Percentiles rank a stretch among this genome's conserved stretches.
phyloP scores from a whole-genome alignment of 2,113 vertebrate species.

The Emydura subglobosa region DNA sequence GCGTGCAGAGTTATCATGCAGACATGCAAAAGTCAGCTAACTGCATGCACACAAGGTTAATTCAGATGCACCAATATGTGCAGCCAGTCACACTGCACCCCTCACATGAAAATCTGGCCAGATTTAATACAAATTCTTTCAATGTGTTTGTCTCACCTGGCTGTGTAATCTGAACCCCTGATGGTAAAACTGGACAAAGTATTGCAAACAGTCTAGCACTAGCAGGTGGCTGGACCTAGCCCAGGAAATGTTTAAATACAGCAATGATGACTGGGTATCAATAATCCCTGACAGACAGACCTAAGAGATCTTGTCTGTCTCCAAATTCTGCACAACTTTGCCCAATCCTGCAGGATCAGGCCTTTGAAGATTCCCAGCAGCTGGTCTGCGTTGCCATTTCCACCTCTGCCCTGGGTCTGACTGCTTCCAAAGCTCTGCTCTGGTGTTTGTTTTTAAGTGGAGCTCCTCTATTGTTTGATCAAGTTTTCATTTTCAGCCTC shows the following conservation, averaged over 20 bases:
- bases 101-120: neutral
- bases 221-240: neutral
- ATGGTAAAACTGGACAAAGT: neutral
- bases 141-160: neutral
- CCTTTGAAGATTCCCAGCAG: neutral
- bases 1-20: neutral
- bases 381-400: neutral
- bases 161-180: neutral
- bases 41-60: neutral
- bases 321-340: neutral
- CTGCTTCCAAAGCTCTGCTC: neutral
- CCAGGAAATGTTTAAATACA: neutral
- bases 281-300: neutral
- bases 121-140: neutral
- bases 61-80: neutral
- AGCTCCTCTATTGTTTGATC: neutral
- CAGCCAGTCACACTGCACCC: neutral
- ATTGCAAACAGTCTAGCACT: neutral
- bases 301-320: neutral
- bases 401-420: fast-evolving
- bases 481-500: fast-evolving
- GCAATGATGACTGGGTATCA: neutral
- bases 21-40: neutral
- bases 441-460: fast-evolving
- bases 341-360: neutral